A percentile compares a stretch with the other conserved stretches of the same genome.
phyloP scores from a whole-genome alignment of 2,797 vertebrate genomes.

The Pangasius macronema region DNA sequence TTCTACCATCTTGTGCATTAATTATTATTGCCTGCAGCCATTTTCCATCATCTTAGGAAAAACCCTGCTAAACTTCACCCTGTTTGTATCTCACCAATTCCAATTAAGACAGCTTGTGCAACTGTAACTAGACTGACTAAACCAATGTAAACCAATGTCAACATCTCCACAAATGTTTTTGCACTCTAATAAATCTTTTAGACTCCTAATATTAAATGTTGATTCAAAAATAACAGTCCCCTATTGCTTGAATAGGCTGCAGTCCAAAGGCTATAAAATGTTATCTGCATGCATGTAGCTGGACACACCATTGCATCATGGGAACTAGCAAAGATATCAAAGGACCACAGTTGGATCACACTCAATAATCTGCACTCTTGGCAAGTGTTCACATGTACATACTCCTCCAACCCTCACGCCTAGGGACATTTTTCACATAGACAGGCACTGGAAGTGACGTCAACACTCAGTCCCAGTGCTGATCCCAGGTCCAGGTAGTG shows the following conservation, averaged over 20 bases:
- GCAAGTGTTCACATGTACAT: slow-evolving; percentile 62
- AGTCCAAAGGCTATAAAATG: slow-evolving; percentile 60
- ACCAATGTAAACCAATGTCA: slow-evolving; percentile 17
- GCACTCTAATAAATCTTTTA: slow-evolving; percentile 39
- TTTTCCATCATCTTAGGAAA: slow-evolving; percentile 57
- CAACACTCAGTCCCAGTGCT: slow-evolving; percentile 52
- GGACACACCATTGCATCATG: slow-evolving; percentile 65
- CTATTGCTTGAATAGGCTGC: slow-evolving; percentile 43
- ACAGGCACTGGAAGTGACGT: slow-evolving; percentile 49
- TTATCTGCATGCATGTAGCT: slow-evolving; percentile 55
- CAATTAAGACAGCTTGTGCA: slow-evolving; percentile 36
- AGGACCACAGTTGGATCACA: slow-evolving; percentile 61
- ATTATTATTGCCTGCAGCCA: slow-evolving; percentile 55
- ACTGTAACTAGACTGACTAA: slow-evolving; percentile 31
- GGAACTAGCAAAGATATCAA: slow-evolving; percentile 67
- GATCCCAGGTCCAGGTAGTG: slow-evolving; percentile 49
- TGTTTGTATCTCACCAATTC: slow-evolving; percentile 34
- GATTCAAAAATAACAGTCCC: slow-evolving; percentile 45
- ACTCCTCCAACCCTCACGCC: slow-evolving; percentile 30
- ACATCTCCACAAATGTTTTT: slow-evolving; percentile 39
- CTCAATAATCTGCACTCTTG: slow-evolving; percentile 61
- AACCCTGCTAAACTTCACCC: slow-evolving; percentile 43
- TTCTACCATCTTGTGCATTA: slow-evolving; percentile 45
- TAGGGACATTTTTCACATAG: slow-evolving; percentile 21
- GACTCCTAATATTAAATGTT: slow-evolving; percentile 43